Evolutionary conservation across 2,113 vertebrate species (phyloP).

Genomic region (Alethe diademata): DNA sequence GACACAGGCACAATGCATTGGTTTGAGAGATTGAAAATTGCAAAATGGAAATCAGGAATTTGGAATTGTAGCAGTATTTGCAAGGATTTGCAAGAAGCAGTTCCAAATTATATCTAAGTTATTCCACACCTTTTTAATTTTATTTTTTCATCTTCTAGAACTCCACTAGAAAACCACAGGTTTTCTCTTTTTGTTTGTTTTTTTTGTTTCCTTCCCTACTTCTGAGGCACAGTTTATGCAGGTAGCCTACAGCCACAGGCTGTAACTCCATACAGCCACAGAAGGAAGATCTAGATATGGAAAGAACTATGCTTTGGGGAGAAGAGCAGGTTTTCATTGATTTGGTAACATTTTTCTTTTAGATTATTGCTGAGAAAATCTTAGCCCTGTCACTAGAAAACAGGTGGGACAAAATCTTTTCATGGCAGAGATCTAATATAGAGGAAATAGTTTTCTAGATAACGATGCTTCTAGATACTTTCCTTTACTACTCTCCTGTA

Average conservation of each 20-base stretch:
- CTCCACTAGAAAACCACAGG: rapidly evolving
- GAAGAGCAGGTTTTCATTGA: not conserved
- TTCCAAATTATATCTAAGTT: not conserved
- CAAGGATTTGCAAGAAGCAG: not conserved
- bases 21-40: not conserved
- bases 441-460: not conserved
- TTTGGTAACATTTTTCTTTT: not conserved
- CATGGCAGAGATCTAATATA: not conserved
- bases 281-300: not conserved
- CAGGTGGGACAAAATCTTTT: not conserved
- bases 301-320: not conserved
- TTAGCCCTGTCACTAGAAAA: not conserved
- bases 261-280: not conserved
- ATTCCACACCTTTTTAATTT: not conserved
- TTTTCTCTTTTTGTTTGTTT: not conserved
- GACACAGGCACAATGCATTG: not conserved
- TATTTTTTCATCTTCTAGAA: not conserved
- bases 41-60: not conserved
- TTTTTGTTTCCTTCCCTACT: not conserved
- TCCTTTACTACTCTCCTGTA: not conserved
- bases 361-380: not conserved
- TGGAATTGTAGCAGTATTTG: not conserved
- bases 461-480: not conserved
- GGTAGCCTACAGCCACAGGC: not conserved
- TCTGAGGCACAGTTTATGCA: not conserved